Base-by-base conservation (phyloP, 2,888 invertebrate genomes). In the Blomia tropicalis region DNA sequence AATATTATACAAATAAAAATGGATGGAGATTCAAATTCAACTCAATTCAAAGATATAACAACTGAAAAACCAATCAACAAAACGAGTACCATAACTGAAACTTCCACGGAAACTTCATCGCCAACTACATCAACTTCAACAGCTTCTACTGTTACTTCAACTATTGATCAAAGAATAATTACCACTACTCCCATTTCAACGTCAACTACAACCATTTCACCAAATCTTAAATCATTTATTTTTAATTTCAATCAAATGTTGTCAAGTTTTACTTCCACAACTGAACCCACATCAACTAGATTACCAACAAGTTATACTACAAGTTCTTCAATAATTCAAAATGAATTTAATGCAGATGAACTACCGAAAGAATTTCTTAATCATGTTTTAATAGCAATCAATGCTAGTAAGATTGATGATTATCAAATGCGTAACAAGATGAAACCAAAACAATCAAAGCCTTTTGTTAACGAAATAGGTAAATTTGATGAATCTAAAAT, bases 391-490 rank as follows among this genome's bases (percentile, higher is more conserved):
- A 56, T 27, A 25, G 56, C 29, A 7, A 56, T 56, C 29, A 56
- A 56, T 36, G 56, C 56, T 4, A 56, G 56, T 30, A 31, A 36
- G 29, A 56, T 56, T 30, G 56, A 56, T 4, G 29, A 56, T 36
- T 56, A 32, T 31, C 56, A 56, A 19, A 23, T 56, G 29, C 11
- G 29, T 36, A 14, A 11, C 2, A 14, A 41, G 41, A 41, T 14
- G 41, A n/a, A 41, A 14, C 14, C 41, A 14, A n/a, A 41, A 17
- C 14, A 41, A n/a, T 14, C 14, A 41, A 14, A 41, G 41, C 41
- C n/a, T 14, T n/a, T n/a, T 14, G 41, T n/a, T n/a, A n/a, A n/a
- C n/a, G n/a, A n/a, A n/a, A n/a, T n/a, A n/a, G n/a, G n/a, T n/a
- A n/a, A n/a, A n/a, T n/a, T n/a, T n/a, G n/a, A n/a, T n/a, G n/a